Percentiles rank a stretch among this genome's conserved stretches.
These are phyloP conservation scores for Chroicocephalus ridibundus DNA, from an alignment of 2,113 vertebrate species.

Conservation along the genomic window DNA sequence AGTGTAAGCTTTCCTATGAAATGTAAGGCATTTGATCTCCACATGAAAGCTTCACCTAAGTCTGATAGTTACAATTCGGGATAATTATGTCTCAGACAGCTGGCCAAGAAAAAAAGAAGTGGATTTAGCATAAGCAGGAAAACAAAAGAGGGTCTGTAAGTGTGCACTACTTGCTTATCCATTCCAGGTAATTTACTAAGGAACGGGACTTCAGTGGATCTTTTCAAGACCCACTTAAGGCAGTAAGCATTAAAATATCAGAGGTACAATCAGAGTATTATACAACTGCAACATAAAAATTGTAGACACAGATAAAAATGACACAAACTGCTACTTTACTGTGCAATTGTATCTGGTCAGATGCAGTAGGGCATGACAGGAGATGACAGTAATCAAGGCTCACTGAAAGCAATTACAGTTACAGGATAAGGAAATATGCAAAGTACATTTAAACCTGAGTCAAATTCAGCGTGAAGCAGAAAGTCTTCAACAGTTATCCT, in stretches of 20 bases:
- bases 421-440: slow-evolving; percentile 48
- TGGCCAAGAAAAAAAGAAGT: slow-evolving; percentile 1
- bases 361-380: slow-evolving; percentile 22
- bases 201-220: background rate
- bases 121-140: slow-evolving; percentile 1
- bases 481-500: background rate
- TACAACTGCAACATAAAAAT: slow-evolving; percentile 49
- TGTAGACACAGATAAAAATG: slow-evolving; percentile 44
- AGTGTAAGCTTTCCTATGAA: background rate
- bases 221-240: slow-evolving; percentile 42
- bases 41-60: slow-evolving; percentile 23
- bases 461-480: slow-evolving; percentile 22
- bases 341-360: slow-evolving; percentile 19
- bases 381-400: slow-evolving; percentile 59
- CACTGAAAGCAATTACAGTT: slow-evolving; percentile 34
- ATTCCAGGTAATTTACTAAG: slow-evolving; percentile 25
- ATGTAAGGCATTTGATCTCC: slow-evolving; percentile 2
- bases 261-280: slow-evolving; percentile 41
- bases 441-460: slow-evolving; percentile 57
- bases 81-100: background rate
- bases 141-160: background rate
- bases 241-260: slow-evolving; percentile 58
- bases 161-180: background rate
- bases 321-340: slow-evolving; percentile 42
- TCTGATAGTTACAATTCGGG: background rate